These are phyloP conservation scores for Temnothorax ravouxi DNA, from an alignment of 2,888 invertebrate genomes.

Conservation along the genomic window DNA sequence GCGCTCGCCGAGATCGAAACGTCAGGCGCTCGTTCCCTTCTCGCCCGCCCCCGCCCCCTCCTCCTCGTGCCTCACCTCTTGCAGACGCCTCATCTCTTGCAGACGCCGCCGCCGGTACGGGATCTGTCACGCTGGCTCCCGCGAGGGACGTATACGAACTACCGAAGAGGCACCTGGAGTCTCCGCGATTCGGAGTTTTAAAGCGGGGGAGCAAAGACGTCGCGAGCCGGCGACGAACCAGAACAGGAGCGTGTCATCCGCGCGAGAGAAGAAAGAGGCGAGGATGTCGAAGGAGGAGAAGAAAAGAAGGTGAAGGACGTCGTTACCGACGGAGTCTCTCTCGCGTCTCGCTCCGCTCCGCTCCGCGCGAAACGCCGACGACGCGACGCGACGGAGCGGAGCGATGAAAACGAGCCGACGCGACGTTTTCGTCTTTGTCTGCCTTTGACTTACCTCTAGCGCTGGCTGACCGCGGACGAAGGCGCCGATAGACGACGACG, in stretches of 20 bases:
- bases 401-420: constrained; percentile 62
- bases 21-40: constrained; percentile 36
- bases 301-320: neutral
- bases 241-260: constrained; percentile 28
- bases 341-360: constrained; percentile 41
- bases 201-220: neutral
- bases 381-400: constrained; percentile 51
- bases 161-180: neutral
- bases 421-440: neutral
- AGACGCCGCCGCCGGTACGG: constrained; percentile 40
- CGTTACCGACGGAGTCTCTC: constrained; percentile 71
- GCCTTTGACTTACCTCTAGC: constrained; percentile 13
- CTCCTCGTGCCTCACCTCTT: no score
- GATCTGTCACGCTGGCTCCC: constrained; percentile 62
- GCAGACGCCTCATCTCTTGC: neutral
- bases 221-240: neutral
- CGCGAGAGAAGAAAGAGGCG: neutral
- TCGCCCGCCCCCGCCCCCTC: neutral
- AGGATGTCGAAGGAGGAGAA: neutral
- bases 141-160: neutral
- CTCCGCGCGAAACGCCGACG: constrained; percentile 47
- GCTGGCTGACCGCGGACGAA: neutral
- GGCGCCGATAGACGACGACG: neutral
- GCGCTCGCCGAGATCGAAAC: constrained; percentile 65
- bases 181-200: neutral